A percentile compares a stretch with the other conserved stretches of the same genome.
Conservation (phyloP, 1,140 invertebrate genomes). For the Hypothenemus hampei region DNA sequence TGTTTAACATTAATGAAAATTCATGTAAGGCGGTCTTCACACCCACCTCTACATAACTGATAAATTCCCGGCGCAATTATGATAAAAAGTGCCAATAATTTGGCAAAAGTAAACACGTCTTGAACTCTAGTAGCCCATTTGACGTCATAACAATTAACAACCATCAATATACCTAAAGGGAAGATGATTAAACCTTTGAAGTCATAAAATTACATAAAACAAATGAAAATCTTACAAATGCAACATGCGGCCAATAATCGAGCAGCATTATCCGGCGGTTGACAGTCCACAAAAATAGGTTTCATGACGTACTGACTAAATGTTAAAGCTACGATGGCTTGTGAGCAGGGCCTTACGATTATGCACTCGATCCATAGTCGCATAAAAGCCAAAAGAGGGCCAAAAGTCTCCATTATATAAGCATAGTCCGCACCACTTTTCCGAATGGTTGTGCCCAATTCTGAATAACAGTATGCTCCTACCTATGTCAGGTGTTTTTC, state of each 20-base stretch:
- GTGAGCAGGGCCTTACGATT: conserved; percentile 93
- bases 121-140: conserved; percentile 95
- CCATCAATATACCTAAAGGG: conserved; percentile 86
- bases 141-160: conserved; percentile 96
- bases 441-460: conserved; percentile 92
- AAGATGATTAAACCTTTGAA: neutral
- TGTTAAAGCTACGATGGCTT: conserved; percentile 90
- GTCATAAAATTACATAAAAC: conserved; percentile 1
- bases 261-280: conserved; percentile 74
- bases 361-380: conserved; percentile 97
- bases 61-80: conserved; percentile 89
- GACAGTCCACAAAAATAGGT: conserved; percentile 84
- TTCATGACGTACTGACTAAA: conserved; percentile 91
- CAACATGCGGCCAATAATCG: conserved; percentile 83
- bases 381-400: conserved; percentile 90
- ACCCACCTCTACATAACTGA: conserved; percentile 64
- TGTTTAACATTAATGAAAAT: neutral
- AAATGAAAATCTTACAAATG: conserved; percentile 70
- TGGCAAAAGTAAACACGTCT: conserved; percentile 96
- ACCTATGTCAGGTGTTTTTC: conserved; percentile 52
- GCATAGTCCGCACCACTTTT: conserved; percentile 94
- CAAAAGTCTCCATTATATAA: conserved; percentile 96
- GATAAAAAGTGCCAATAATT: conserved; percentile 85
- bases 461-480: conserved; percentile 91
- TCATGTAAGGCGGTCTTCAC: neutral